Percentiles rank a stretch among this genome's conserved stretches.
These are phyloP conservation scores for Athalia rosae DNA, from an alignment of 2,888 invertebrate genomes.

Conservation along the genomic window DNA sequence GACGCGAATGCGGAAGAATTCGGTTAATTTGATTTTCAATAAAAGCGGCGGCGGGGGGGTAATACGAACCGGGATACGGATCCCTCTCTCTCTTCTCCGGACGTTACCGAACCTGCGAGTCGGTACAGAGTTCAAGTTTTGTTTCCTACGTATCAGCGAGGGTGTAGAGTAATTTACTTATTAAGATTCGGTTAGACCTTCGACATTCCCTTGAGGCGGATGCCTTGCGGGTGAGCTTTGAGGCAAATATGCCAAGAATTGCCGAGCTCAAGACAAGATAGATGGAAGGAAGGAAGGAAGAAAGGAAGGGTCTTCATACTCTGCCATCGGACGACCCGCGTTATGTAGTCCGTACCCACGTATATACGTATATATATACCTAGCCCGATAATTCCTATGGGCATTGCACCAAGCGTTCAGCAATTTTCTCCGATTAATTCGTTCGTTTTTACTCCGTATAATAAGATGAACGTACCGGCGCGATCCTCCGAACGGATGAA, in stretches of 20 bases:
- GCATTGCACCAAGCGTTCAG: too few relatives aligned
- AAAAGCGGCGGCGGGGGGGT: neutral
- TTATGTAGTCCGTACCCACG: too few relatives aligned
- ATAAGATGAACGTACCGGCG: too few relatives aligned
- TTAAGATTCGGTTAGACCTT: slow-evolving; percentile 71
- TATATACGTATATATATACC: too few relatives aligned
- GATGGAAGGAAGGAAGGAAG: neutral
- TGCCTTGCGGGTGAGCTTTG: slow-evolving; percentile 72
- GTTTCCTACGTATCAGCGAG: slow-evolving; percentile 49
- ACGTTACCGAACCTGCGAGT: neutral
- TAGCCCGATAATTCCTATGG: too few relatives aligned
- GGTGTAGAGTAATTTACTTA: slow-evolving; percentile 70
- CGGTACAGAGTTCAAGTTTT: slow-evolving; percentile 36
- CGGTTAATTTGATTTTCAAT: slow-evolving; percentile 39
- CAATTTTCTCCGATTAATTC: too few relatives aligned
- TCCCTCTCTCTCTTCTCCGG: neutral
- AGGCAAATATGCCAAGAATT: slow-evolving; percentile 70
- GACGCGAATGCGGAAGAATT: slow-evolving; percentile 17
- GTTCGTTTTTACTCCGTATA: too few relatives aligned
- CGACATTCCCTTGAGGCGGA: slow-evolving; percentile 67
- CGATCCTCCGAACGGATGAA: too few relatives aligned
- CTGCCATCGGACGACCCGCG: neutral
- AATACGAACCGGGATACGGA: neutral
- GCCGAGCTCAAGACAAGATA: slow-evolving; percentile 55
- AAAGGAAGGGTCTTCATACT: slow-evolving; percentile 3